Evolutionary conservation across 2,797 vertebrate species (phyloP).

Genomic region (Avahi laniger): DNA sequence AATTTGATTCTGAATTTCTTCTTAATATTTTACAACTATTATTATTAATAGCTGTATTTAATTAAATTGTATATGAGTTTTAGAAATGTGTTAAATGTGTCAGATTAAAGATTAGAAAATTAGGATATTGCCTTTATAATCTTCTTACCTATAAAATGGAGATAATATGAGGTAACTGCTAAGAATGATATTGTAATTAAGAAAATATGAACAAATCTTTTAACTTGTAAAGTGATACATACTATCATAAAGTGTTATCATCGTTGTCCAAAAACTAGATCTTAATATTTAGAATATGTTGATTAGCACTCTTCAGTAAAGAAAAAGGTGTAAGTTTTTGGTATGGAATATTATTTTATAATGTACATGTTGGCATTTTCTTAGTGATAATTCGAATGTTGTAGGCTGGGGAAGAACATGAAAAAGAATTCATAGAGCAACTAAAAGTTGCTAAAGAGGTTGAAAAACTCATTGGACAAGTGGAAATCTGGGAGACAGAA

Average conservation of each 20-base stretch:
- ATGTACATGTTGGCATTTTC: not conserved
- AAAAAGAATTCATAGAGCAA: not conserved
- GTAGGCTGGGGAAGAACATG: slow-evolving; percentile 67
- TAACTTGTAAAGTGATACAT: not conserved
- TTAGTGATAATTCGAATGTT: slow-evolving; percentile 52
- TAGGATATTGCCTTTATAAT: not conserved
- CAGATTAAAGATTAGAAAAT: not conserved
- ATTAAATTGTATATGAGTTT: not conserved
- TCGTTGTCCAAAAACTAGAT: not conserved
- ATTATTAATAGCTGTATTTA: not conserved
- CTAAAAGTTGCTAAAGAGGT: slow-evolving; percentile 62
- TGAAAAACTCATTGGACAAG: slow-evolving; percentile 67
- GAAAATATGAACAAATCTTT: not conserved
- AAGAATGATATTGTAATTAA: not conserved
- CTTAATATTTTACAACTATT: not conserved
- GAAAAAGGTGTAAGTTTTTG: not conserved
- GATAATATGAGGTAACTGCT: not conserved
- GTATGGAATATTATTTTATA: not conserved
- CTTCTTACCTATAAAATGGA: not conserved
- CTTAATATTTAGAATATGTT: slow-evolving; percentile 14
- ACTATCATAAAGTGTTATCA: not conserved
- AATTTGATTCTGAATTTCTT: not conserved
- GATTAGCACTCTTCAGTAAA: not conserved
- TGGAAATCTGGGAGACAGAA: slow-evolving; percentile 80
- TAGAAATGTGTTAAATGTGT: not conserved